phyloP scores from a whole-genome alignment of 2,113 vertebrate species.

The Nansenia antarctica region DNA sequence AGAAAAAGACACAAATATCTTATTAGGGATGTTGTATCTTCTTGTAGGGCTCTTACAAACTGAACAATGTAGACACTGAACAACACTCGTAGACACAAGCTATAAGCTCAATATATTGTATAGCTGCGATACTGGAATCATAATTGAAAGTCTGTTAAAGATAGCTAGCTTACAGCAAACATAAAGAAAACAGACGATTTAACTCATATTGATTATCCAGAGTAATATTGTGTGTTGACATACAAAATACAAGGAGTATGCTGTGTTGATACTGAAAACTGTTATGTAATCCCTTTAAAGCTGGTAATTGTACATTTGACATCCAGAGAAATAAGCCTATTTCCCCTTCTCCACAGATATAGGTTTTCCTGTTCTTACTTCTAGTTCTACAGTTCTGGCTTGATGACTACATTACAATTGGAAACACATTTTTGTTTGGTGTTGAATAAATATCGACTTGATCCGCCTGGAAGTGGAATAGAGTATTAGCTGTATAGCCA shows the following conservation, averaged over 20 bases:
- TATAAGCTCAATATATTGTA: not conserved
- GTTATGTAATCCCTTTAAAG: constrained; percentile 49
- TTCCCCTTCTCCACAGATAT: constrained; percentile 47
- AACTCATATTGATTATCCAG: constrained; percentile 46
- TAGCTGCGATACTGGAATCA: not conserved
- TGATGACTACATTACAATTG: constrained; percentile 35
- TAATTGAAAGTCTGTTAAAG: not conserved
- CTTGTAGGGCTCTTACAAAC: too few relatives aligned
- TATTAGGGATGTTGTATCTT: too few relatives aligned
- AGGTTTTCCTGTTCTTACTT: constrained; percentile 35
- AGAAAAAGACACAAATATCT: too few relatives aligned
- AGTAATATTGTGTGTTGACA: not conserved
- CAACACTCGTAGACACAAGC: too few relatives aligned
- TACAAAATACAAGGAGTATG: not conserved
- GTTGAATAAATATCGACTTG: constrained; percentile 56
- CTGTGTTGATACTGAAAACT: constrained; percentile 36
- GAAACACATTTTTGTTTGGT: constrained; percentile 26
- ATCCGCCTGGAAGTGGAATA: constrained; percentile 50
- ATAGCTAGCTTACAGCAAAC: constrained; percentile 10
- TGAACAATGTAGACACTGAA: too few relatives aligned
- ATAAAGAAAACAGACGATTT: not conserved
- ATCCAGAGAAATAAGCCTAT: constrained; percentile 35
- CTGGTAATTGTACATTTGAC: constrained; percentile 39
- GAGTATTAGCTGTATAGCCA: constrained; percentile 26
- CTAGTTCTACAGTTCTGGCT: constrained; percentile 15